Evolutionary conservation across 1,140 invertebrate species (phyloP), one percentile per base, ranked within the genome.

Genomic region (Battus philenor): DNA sequence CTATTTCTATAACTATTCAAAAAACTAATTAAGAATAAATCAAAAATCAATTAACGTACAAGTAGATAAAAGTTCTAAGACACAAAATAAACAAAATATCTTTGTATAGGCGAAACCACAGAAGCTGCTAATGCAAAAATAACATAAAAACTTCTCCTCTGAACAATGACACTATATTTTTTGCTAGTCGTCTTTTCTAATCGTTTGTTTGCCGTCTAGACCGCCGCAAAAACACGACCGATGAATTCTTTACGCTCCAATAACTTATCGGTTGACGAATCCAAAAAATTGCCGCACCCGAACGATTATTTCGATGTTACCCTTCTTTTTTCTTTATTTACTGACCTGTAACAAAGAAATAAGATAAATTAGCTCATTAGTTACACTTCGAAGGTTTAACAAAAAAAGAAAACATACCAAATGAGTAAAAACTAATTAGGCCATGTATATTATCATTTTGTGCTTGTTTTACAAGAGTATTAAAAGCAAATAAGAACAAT

Each of bases 331-430:
- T 47, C 18, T 39, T n/a, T 32, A 27, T 29, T 9, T 47, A 57
- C 54, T 57, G 43, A 57, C 54, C 54, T 57, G 54, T 27, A 57
- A 57, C 54, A 57, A 57, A 50, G 10, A 44, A 20, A 17, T 15
- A 31, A 24, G 20, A 41, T 27, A 29, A 43, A 43, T 29, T 16
- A 27, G 26, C 6, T 17, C 15, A 30, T 29, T 16, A 29, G 39
- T 29, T 17, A 41, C 13, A 32, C n/a, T 17, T 29, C 9, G 26
- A 20, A 20, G 17, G 18, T n/a, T n/a, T n/a, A n/a, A n/a, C n/a
- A n/a, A n/a, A n/a, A n/a, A n/a, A n/a, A n/a, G n/a, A n/a, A n/a
- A n/a, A n/a, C n/a, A n/a, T n/a, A n/a, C n/a, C n/a, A n/a, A n/a
- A n/a, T n/a, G n/a, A n/a, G n/a, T n/a, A n/a, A n/a, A n/a, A n/a